phyloP scores from a whole-genome alignment of 2,797 vertebrate genomes.

The Rhabdomys pumilio region DNA sequence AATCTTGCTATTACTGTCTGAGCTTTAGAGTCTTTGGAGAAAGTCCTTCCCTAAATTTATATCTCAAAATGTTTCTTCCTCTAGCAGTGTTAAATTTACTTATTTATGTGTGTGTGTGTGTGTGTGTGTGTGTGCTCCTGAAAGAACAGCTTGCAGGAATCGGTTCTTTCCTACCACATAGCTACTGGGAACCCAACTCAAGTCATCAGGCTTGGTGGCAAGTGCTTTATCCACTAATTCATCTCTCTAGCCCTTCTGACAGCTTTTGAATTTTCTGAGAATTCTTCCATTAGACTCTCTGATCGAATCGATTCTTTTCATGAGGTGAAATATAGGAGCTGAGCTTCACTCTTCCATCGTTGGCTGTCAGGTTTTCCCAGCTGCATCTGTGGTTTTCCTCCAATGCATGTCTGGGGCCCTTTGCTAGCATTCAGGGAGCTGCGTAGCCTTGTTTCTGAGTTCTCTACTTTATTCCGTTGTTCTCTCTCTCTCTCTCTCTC shows the following conservation, averaged over 20 bases:
- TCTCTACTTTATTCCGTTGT: not conserved
- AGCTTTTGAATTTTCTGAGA: not conserved
- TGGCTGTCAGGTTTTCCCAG: not conserved
- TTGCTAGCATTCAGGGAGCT: no score
- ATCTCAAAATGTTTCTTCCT: not conserved
- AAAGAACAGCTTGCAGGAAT: not conserved
- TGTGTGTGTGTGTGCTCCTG: not conserved
- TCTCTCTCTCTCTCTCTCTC: no score
- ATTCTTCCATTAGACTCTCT: not conserved
- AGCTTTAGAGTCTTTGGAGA: not conserved
- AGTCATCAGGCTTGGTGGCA: not conserved
- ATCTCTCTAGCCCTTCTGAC: not conserved
- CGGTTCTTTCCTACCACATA: no score
- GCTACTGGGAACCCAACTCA: not conserved
- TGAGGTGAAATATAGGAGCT: not conserved
- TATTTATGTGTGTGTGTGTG: not conserved
- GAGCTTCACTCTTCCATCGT: no score
- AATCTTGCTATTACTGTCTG: not conserved
- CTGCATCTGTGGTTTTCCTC: not conserved
- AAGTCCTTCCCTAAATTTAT: not conserved
- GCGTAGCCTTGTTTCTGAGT: not conserved
- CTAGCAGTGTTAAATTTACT: not conserved
- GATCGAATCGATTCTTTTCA: not conserved
- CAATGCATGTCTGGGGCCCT: not conserved
- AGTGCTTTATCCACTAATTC: not conserved